Evolutionary conservation across 1,140 invertebrate species (phyloP).

Genomic region (Lanistes nyassanus): DNA sequence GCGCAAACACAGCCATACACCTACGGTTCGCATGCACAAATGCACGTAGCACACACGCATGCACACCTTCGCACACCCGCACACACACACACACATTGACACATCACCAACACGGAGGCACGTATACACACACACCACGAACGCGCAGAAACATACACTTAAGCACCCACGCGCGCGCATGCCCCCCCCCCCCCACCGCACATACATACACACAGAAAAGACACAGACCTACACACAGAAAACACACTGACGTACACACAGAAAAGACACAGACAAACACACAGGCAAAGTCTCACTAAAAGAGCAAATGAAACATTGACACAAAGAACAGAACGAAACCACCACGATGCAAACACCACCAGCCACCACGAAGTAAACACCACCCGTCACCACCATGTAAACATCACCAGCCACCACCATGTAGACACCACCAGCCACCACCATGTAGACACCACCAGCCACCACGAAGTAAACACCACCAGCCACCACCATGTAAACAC

Average conservation of each 20-base stretch:
- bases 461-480: too few relatives aligned
- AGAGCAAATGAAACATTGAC: background rate
- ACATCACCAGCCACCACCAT: too few relatives aligned
- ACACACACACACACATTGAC: background rate
- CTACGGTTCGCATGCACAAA: background rate
- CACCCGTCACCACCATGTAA: too few relatives aligned
- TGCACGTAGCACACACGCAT: background rate
- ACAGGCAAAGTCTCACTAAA: slow-evolving; percentile 1
- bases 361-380: too few relatives aligned
- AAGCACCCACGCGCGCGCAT: background rate
- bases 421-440: too few relatives aligned
- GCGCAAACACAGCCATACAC: background rate
- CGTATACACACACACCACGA: background rate
- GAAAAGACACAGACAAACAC: slow-evolving; percentile 12
- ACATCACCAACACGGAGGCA: background rate
- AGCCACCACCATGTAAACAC: too few relatives aligned
- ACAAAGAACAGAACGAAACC: background rate
- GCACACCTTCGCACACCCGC: too few relatives aligned
- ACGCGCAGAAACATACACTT: background rate
- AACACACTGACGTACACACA: slow-evolving; percentile 5
- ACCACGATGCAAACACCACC: too few relatives aligned
- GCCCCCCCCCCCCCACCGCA: slow-evolving; percentile 5
- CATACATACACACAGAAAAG: too few relatives aligned
- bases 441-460: too few relatives aligned
- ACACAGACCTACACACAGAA: too few relatives aligned